Evolutionary conservation across 2,888 invertebrate genomes (phyloP), one percentile per base, ranked within the genome.

Genomic region (Prosopocoilus inquinatus): DNA sequence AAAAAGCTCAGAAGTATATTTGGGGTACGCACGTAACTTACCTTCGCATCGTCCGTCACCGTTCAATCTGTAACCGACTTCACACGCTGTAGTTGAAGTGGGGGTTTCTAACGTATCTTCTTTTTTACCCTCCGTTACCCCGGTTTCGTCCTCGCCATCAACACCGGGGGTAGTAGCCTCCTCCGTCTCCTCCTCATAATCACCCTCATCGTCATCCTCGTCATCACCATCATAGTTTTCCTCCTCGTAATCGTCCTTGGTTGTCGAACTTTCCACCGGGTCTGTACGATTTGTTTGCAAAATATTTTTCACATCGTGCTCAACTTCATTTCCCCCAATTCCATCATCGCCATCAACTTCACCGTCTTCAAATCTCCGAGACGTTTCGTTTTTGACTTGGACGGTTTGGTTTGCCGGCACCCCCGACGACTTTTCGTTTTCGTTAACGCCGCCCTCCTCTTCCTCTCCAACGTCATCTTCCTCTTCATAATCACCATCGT

Each of bases 31-130:
- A n/a, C n/a, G n/a, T 12, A 43, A 62, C 72, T 66, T 61, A 79
- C 79, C 79, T 51, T 70, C 53, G 59, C 79, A 79, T 49, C 76
- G 77, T 39, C 76, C 78, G 28, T 77, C 72, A 1, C 77, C 75
- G 62, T 80, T 78, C 51, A 81, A 70, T 34, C 68, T 74, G 61
- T 76, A 84, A 1, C 81, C 81, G 2, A 66, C 52, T 32, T 63
- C 67, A 53, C 79, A 79, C 11, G 34, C 12, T 13, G 15, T 9
- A 9, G 28, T 16, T n/a, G 4, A 7, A 50, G 9, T 4, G 9
- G 9, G 13, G 5, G 12, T 46, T 28, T 20, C 16, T 45, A 11
- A 16, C n/a, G 44, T n/a, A 11, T 44, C 50, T 3, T 43, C 47
- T 47, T 49, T 12, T 16, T 56, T 51, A 3, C 45, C 34, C 20